Conservation (phyloP, 2,113 vertebrate species). For the Romanogobio albipinnatus region DNA sequence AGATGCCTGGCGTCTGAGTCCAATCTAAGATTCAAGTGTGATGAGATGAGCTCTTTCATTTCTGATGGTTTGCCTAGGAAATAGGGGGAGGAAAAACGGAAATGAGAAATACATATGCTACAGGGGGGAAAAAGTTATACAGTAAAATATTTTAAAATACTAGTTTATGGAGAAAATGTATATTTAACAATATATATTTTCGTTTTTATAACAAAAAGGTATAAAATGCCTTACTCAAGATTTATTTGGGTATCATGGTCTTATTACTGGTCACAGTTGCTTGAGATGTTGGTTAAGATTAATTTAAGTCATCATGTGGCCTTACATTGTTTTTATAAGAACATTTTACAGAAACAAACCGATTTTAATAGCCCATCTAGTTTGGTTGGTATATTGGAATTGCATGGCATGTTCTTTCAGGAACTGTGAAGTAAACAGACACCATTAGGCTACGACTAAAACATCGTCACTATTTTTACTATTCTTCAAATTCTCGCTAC, state of each 20-base stretch:
- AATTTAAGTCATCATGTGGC: neutral
- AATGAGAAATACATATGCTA: neutral
- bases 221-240: neutral
- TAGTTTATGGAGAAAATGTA: neutral
- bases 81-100: neutral
- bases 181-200: neutral
- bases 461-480: neutral
- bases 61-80: constrained; percentile 20
- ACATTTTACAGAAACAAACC: neutral
- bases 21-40: constrained; percentile 19
- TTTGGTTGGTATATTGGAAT: neutral
- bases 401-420: neutral
- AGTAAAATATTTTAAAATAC: neutral
- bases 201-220: neutral
- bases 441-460: neutral
- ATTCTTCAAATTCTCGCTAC: neutral
- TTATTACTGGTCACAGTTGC: neutral
- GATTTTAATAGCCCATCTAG: neutral
- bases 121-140: neutral
- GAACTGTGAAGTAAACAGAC: neutral
- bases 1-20: constrained; percentile 30
- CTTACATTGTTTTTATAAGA: neutral
- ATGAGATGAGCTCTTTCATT: constrained; percentile 31
- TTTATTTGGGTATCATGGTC: neutral
- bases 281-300: neutral